Conservation (phyloP, 1,140 invertebrate species). For the Daktulosphaira vitifoliae region DNA sequence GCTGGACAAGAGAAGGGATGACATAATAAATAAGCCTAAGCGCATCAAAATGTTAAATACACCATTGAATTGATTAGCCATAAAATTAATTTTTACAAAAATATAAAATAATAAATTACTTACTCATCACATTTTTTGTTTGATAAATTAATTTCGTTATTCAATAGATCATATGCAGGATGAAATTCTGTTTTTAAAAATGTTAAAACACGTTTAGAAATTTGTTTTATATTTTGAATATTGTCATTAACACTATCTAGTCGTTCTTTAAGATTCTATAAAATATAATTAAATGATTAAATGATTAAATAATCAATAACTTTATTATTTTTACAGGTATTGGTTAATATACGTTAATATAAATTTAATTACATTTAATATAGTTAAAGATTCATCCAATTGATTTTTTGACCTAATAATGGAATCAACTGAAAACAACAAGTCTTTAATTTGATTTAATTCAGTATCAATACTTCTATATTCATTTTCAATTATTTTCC, state of each 20-base stretch:
- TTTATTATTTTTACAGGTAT: too few relatives aligned
- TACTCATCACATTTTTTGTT: not conserved
- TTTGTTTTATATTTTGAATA: not conserved
- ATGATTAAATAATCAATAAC: not conserved
- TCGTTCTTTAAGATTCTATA: constrained; percentile 11
- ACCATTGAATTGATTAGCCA: too few relatives aligned
- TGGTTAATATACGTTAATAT: too few relatives aligned
- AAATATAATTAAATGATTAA: not conserved
- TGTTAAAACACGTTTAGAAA: not conserved
- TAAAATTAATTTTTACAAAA: too few relatives aligned
- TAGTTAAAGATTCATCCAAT: constrained; percentile 58
- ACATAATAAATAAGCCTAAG: too few relatives aligned
- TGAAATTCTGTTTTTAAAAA: constrained; percentile 11
- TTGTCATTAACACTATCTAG: not conserved
- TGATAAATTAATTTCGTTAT: not conserved
- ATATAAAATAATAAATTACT: too few relatives aligned
- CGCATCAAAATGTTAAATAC: too few relatives aligned
- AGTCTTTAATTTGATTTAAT: constrained; percentile 48
- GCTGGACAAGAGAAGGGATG: too few relatives aligned
- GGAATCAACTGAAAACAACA: constrained; percentile 62
- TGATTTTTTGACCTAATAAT: constrained; percentile 62
- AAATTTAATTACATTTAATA: constrained; percentile 56
- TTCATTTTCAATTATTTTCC: constrained; percentile 4
- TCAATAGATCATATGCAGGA: not conserved
- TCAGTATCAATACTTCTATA: not conserved